These are phyloP conservation scores for Chrysolina haemoptera DNA, from an alignment of 2,888 invertebrate species.

Conservation along the genomic window DNA sequence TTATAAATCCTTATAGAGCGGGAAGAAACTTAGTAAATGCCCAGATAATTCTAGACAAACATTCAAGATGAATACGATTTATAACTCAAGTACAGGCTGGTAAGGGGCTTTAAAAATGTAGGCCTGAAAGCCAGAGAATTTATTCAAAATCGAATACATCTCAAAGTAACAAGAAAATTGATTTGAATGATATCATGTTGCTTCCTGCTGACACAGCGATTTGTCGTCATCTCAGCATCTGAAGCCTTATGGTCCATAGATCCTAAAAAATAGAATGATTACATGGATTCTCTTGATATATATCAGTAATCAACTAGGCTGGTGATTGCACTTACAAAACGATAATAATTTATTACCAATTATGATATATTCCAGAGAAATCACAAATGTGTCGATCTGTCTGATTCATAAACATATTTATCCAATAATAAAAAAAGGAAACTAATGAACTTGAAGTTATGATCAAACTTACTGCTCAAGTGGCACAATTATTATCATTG, in stretches of 20 bases:
- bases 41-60: not conserved
- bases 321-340: not conserved
- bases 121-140: slow-evolving; percentile 3
- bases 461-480: not conserved
- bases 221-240: not conserved
- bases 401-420: too few relatives aligned
- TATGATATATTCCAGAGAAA: not conserved
- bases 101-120: slow-evolving; percentile 5
- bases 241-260: slow-evolving; percentile 16
- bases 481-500: not conserved
- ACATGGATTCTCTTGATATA: not conserved
- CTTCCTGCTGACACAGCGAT: slow-evolving; percentile 7
- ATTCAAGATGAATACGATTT: too few relatives aligned
- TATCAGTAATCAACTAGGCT: not conserved
- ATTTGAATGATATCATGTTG: not conserved
- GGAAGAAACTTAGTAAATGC: not conserved
- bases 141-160: slow-evolving; percentile 19
- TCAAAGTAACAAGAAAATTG: slow-evolving; percentile 5
- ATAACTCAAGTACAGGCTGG: not conserved
- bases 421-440: not conserved
- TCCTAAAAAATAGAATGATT: slow-evolving; percentile 1
- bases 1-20: not conserved
- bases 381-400: too few relatives aligned
- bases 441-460: not conserved
- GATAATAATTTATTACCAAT: not conserved